These are phyloP conservation scores for Otolemur crassicaudatus DNA, from an alignment of 2,797 vertebrate species.

Conservation along the genomic window DNA sequence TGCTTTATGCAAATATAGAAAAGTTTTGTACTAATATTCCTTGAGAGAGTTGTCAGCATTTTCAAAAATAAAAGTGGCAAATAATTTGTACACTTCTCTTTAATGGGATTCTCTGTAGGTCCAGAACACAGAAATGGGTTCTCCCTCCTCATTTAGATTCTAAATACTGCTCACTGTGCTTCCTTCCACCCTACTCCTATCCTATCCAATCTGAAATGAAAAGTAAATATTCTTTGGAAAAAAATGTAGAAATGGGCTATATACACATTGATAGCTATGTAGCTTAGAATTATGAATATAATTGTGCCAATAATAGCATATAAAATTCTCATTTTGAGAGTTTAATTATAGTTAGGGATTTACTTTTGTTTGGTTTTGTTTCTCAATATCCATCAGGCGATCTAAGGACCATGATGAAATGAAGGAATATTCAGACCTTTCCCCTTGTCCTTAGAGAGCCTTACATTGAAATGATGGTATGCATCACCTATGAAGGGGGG, in stretches of 20 bases:
- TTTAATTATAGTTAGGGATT: neutral
- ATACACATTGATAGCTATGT: neutral
- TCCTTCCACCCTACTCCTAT: neutral
- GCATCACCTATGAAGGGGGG: neutral
- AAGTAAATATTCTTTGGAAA: neutral
- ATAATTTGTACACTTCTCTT: neutral
- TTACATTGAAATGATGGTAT: neutral
- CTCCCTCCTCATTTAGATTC: neutral
- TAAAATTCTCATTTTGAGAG: neutral
- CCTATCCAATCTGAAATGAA: neutral
- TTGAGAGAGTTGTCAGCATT: neutral
- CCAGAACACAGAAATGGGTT: neutral
- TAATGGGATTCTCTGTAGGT: neutral
- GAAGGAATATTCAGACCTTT: neutral
- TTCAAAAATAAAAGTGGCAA: neutral
- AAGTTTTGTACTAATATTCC: neutral
- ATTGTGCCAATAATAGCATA: neutral
- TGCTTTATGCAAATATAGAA: slow-evolving; percentile 30
- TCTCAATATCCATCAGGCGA: neutral
- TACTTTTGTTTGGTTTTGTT: neutral
- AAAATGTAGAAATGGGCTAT: neutral
- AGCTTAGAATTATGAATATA: neutral
- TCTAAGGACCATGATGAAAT: neutral
- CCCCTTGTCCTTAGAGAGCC: neutral
- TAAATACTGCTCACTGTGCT: neutral